These are phyloP conservation scores for Elachura formosa DNA, from an alignment of 2,113 vertebrate genomes.

Conservation along the genomic window DNA sequence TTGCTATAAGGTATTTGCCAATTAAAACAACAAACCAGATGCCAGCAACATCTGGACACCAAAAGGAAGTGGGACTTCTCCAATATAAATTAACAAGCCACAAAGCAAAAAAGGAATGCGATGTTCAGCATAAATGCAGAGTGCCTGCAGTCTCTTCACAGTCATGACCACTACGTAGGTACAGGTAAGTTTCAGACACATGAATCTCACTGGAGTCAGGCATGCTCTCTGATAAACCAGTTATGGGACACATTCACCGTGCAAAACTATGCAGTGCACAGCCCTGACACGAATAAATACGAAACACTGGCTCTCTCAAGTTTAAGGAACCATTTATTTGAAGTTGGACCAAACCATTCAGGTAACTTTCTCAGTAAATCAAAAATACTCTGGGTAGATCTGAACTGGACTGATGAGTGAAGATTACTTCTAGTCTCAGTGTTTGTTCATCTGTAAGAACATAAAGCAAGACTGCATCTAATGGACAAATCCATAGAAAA, in stretches of 20 bases:
- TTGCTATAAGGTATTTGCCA: background rate
- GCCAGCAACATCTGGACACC: slow-evolving; percentile 6
- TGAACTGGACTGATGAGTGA: background rate
- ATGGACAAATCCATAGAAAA: background rate
- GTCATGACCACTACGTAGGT: background rate
- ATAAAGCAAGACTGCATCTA: background rate
- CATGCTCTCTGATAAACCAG: background rate
- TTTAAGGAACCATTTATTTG: background rate
- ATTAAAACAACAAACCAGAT: slow-evolving; percentile 19
- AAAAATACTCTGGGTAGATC: background rate
- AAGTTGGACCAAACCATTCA: background rate
- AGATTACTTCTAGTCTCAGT: background rate
- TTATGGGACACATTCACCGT: background rate
- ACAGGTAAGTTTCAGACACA: background rate
- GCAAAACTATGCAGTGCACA: background rate
- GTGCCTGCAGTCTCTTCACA: background rate
- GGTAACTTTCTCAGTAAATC: background rate
- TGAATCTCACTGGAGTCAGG: background rate
- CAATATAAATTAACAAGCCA: background rate
- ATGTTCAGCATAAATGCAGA: background rate
- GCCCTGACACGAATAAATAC: background rate
- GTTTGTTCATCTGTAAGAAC: background rate
- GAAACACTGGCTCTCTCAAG: background rate
- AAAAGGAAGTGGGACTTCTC: background rate
- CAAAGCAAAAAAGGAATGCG: background rate